phyloP scores from a whole-genome alignment of 64 coral and sea anemone genomes.

The Cladopsammia gracilis region DNA sequence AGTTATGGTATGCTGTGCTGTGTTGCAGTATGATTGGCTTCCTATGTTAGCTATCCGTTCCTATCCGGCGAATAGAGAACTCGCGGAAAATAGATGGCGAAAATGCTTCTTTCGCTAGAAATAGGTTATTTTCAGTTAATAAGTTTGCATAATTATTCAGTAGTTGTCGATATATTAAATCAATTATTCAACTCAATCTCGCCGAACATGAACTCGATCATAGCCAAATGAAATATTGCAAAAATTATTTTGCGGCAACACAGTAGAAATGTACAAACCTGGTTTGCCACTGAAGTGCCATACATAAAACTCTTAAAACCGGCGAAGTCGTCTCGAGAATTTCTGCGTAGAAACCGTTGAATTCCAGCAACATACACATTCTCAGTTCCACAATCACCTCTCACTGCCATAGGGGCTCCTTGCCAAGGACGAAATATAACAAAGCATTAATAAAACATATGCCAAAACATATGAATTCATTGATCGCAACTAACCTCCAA shows the following conservation, averaged over 20 bases:
- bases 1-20: too few species aligned
- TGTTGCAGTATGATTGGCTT: too few species aligned
- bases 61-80: too few species aligned
- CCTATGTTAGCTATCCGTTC: too few species aligned
- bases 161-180: too few species aligned
- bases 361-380: slow-evolving; percentile 23
- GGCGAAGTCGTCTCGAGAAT: slow-evolving; percentile 1
- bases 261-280: neutral
- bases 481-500: neutral
- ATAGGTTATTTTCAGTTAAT: too few species aligned
- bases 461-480: neutral
- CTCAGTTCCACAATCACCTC: slow-evolving; percentile 46
- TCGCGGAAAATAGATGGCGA: too few species aligned
- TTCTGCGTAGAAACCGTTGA: neutral
- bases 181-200: too few species aligned
- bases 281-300: slow-evolving; percentile 16
- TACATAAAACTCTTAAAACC: slow-evolving; percentile 12
- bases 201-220: too few species aligned
- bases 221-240: neutral
- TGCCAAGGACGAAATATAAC: neutral
- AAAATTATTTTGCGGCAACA: too few species aligned
- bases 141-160: too few species aligned
- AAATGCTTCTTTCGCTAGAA: too few species aligned
- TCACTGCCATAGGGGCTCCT: neutral
- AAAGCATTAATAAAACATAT: neutral